These are phyloP conservation scores for Bryconaethiops microstoma DNA, from an alignment of 2,797 vertebrate species.

Conservation along the genomic window DNA sequence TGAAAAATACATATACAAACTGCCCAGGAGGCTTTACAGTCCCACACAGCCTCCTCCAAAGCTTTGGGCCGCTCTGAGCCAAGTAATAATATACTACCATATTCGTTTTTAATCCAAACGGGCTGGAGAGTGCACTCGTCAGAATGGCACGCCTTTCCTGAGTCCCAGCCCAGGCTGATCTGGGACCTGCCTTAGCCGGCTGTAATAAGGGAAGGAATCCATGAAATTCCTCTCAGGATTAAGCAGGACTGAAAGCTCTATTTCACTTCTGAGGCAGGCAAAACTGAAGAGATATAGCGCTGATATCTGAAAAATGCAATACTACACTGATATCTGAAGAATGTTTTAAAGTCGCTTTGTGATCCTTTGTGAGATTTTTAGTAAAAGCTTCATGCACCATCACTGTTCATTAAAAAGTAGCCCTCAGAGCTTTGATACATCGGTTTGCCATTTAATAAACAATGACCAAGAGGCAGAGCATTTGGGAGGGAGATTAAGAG, in stretches of 20 bases:
- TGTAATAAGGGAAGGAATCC: conserved; percentile 61
- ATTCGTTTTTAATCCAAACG: conserved; percentile 52
- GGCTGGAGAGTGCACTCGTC: conserved; percentile 58
- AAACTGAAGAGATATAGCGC: conserved; percentile 45
- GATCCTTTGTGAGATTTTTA: not conserved
- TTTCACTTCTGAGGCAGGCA: conserved; percentile 62
- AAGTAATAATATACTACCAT: conserved; percentile 70
- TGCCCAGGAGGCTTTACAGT: conserved; percentile 58
- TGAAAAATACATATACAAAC: conserved; percentile 67
- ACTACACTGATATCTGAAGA: conserved; percentile 21
- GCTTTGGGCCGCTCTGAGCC: conserved; percentile 51
- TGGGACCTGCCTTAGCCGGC: conserved; percentile 53
- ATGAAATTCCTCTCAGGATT: conserved; percentile 66
- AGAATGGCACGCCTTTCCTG: conserved; percentile 49
- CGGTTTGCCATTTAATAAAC: not conserved
- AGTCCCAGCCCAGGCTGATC: conserved; percentile 49
- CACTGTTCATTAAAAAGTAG: not conserved
- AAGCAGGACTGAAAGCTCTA: conserved; percentile 60
- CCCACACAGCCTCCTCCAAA: conserved; percentile 18
- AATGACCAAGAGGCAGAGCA: not conserved
- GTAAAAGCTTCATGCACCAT: not conserved
- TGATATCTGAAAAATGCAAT: conserved; percentile 35
- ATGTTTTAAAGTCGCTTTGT: conserved; percentile 21
- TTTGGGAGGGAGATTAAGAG: not conserved
- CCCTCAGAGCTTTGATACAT: not conserved